Evolutionary conservation across 1,140 invertebrate species (phyloP).

Genomic region (Glossosoma conforme): DNA sequence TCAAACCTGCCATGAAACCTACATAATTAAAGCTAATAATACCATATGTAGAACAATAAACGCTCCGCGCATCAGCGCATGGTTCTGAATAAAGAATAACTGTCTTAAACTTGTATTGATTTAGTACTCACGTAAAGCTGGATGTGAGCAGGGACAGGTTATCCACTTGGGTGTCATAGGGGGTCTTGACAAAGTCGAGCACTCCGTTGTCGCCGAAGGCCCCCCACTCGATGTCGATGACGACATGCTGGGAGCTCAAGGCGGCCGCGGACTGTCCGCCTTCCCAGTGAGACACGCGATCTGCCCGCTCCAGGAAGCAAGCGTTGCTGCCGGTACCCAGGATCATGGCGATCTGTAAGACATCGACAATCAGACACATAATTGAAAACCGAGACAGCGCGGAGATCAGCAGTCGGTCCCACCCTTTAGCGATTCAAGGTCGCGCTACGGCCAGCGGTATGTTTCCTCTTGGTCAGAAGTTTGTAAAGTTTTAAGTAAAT

Average conservation of each 20-base stretch:
- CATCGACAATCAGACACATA: neutral
- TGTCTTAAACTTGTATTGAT: too few species aligned
- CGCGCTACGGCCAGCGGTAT: too few species aligned
- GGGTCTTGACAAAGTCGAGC: slow-evolving; percentile 77
- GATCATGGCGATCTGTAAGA: slow-evolving; percentile 49
- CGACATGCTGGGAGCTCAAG: slow-evolving; percentile 21
- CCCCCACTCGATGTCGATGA: slow-evolving; percentile 88
- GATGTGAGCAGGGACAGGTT: slow-evolving; percentile 64
- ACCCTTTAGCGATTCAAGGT: too few species aligned
- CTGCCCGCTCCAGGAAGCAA: slow-evolving; percentile 85
- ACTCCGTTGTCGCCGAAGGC: slow-evolving; percentile 89
- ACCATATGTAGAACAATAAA: too few species aligned
- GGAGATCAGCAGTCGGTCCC: too few species aligned
- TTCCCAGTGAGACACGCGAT: slow-evolving; percentile 37
- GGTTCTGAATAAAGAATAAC: too few species aligned
- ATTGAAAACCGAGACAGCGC: too few species aligned
- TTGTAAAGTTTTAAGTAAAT: too few species aligned
- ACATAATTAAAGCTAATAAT: too few species aligned
- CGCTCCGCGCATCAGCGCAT: too few species aligned
- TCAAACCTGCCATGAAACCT: too few species aligned
- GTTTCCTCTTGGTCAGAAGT: too few species aligned
- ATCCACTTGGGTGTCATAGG: slow-evolving; percentile 81
- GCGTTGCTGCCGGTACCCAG: slow-evolving; percentile 92
- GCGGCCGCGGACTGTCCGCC: slow-evolving; percentile 23
- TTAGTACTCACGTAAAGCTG: slow-evolving; percentile 62